Evolutionary conservation across 2,113 vertebrate genomes (phyloP).

Genomic region (Cercocebus atys): DNA sequence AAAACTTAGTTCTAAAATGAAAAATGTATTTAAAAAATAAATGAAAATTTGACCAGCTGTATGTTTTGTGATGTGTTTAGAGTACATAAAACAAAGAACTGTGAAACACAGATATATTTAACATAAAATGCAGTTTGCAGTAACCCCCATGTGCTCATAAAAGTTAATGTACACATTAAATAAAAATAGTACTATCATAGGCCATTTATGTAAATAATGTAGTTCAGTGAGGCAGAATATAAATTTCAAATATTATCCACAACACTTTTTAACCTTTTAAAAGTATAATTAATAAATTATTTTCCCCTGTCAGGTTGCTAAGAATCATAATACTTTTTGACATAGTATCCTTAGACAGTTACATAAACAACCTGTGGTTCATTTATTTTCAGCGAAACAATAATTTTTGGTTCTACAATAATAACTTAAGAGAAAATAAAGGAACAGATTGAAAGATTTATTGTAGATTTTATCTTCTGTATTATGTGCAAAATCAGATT

Average conservation of each 20-base stretch:
- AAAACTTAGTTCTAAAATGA: background rate
- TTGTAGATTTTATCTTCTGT: constrained; percentile 55
- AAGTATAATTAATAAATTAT: constrained; percentile 55
- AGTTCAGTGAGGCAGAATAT: constrained; percentile 52
- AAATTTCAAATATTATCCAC: constrained; percentile 58
- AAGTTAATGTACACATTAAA: constrained; percentile 74
- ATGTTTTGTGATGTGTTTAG: constrained; percentile 20
- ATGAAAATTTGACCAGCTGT: background rate
- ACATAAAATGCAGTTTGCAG: constrained; percentile 52
- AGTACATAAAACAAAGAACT: constrained; percentile 48
- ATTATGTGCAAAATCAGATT: constrained; percentile 56
- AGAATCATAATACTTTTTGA: constrained; percentile 48
- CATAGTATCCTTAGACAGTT: constrained; percentile 30
- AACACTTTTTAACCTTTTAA: constrained; percentile 45
- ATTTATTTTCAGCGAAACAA: constrained; percentile 38
- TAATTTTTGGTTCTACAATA: constrained; percentile 7
- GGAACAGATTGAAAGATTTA: constrained; percentile 57
- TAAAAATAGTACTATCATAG: constrained; percentile 58
- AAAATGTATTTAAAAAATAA: background rate
- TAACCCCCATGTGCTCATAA: constrained; percentile 64
- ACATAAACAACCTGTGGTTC: constrained; percentile 49
- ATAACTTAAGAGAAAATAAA: constrained; percentile 25
- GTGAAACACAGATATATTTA: constrained; percentile 32
- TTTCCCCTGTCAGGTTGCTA: constrained; percentile 64
- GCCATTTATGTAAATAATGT: constrained; percentile 75